phyloP scores from a whole-genome alignment of 1,140 invertebrate species.

The Macrobrachium rosenbergii region DNA sequence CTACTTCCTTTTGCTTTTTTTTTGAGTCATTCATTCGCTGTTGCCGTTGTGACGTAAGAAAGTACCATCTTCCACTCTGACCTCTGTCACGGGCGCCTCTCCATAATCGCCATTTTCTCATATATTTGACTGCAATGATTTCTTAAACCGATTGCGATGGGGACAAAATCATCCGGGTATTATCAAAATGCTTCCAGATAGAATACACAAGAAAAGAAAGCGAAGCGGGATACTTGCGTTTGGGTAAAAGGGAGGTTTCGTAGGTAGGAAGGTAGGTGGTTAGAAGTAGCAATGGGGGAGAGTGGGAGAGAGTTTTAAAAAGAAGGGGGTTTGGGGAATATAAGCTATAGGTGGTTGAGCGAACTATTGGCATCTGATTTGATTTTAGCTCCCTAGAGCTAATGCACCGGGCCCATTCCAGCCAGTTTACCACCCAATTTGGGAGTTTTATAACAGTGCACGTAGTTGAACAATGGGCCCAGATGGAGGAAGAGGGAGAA shows the following conservation, averaged over 20 bases:
- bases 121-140: no score
- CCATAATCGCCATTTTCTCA: no score
- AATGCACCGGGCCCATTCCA: constrained; percentile 36
- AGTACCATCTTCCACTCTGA: neutral
- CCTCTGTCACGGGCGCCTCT: no score
- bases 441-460: constrained; percentile 36
- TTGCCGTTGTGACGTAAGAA: neutral
- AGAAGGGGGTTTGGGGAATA: neutral
- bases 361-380: constrained; percentile 41
- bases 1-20: no score
- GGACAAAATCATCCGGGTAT: no score
- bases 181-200: neutral
- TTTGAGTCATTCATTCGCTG: neutral
- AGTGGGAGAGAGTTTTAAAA: no score
- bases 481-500: neutral
- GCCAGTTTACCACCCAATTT: constrained; percentile 41
- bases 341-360: constrained; percentile 1
- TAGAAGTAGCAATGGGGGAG: no score
- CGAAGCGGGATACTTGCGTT: no score
- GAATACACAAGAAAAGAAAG: neutral
- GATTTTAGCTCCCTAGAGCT: constrained; percentile 22
- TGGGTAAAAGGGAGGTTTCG: no score
- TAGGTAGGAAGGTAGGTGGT: no score
- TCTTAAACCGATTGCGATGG: no score
- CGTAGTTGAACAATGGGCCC: constrained; percentile 42